phyloP scores from a whole-genome alignment of 1,140 invertebrate genomes.

The Luehdorfia chinensis region DNA sequence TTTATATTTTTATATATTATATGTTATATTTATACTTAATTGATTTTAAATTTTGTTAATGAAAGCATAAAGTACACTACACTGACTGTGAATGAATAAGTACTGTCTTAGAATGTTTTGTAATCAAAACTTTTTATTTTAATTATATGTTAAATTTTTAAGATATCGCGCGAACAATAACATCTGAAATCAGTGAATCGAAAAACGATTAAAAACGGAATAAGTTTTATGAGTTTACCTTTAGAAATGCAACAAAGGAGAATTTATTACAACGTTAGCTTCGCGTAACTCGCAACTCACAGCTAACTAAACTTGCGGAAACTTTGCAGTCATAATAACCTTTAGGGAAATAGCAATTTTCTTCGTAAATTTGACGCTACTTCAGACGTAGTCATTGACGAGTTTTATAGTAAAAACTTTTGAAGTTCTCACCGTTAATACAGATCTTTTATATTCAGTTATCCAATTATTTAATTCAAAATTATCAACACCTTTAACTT shows the following conservation, averaged over 20 bases:
- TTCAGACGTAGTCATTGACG: conserved; percentile 11
- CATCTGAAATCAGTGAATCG: conserved; percentile 12
- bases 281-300: conserved; percentile 23
- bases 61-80: too few species aligned
- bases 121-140: too few species aligned
- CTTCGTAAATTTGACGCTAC: conserved; percentile 21
- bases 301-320: conserved; percentile 36
- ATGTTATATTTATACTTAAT: too few species aligned
- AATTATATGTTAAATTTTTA: background rate
- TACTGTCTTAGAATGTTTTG: too few species aligned
- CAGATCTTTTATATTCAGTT: too few species aligned
- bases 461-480: too few species aligned
- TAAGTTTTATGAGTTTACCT: conserved; percentile 18
- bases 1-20: too few species aligned
- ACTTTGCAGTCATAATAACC: conserved; percentile 52
- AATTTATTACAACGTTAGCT: conserved; percentile 34
- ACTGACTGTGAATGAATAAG: too few species aligned
- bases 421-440: too few species aligned
- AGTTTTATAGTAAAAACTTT: background rate
- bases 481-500: too few species aligned
- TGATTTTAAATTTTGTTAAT: too few species aligned
- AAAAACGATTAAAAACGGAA: conserved; percentile 15
- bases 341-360: conserved; percentile 27
- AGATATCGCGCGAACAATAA: background rate
- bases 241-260: conserved; percentile 19